Evolutionary conservation across 2,113 vertebrate species (phyloP).

Genomic region (Uria lomvia): DNA sequence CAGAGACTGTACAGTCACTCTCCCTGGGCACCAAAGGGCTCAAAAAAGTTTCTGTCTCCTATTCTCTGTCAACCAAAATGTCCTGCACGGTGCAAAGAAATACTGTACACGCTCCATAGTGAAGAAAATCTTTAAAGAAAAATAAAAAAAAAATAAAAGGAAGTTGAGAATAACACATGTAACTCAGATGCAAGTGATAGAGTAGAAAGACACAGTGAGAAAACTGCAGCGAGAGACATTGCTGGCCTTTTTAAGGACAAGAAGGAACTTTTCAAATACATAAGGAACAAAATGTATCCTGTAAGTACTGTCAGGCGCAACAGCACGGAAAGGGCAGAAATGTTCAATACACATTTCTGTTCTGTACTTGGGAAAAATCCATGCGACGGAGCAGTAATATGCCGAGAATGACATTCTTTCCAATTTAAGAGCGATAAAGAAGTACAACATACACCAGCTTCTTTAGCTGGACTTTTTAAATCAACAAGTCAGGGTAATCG

Average conservation of each 20-base stretch:
- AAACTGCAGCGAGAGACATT: not conserved
- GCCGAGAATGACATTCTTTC: not conserved
- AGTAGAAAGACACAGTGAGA: not conserved
- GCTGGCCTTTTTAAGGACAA: not conserved
- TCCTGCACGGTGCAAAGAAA: not conserved
- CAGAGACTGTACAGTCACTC: not conserved
- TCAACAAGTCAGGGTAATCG: not conserved
- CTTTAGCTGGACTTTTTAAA: not conserved
- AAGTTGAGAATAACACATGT: not conserved
- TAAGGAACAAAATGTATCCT: not conserved
- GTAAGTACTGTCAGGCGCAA: not conserved
- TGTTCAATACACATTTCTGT: conserved; percentile 1
- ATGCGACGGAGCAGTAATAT: not conserved
- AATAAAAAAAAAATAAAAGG: not conserved
- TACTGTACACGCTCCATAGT: no score
- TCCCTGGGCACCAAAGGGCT: not conserved
- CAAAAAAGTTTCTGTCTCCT: not conserved
- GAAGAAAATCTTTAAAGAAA: not conserved
- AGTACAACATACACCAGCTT: not conserved
- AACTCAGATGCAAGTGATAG: not conserved
- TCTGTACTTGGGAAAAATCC: not conserved
- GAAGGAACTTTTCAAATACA: not conserved
- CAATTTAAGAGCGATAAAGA: not conserved
- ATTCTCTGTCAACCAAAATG: not conserved
- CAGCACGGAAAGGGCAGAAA: not conserved